Evolutionary conservation across 2,888 invertebrate species (phyloP).

Genomic region (Allolobophora icterica): DNA sequence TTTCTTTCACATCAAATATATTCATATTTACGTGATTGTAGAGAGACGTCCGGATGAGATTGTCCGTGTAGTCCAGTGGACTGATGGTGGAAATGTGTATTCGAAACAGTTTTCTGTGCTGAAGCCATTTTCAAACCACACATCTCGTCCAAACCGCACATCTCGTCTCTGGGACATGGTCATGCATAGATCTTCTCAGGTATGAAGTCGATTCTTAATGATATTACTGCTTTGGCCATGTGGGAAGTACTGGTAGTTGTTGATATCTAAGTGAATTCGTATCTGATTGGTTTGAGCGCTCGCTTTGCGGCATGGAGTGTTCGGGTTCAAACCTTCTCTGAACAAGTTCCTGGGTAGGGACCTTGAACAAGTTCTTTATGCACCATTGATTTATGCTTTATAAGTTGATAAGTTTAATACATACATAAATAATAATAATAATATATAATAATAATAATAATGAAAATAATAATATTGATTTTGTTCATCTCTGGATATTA

Average conservation of each 20-base stretch:
- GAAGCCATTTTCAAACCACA: background rate
- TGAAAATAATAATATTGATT: no score
- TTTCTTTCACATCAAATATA: background rate
- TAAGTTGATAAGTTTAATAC: background rate
- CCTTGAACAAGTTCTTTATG: no score
- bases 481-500: no score
- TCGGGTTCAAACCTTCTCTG: no score
- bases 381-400: background rate
- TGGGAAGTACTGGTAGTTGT: no score
- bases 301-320: no score
- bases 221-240: background rate
- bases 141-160: background rate
- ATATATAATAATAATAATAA: background rate
- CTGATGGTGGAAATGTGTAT: background rate
- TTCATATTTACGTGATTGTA: background rate
- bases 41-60: conserved; percentile 4
- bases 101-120: background rate
- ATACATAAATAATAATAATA: background rate
- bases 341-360: no score
- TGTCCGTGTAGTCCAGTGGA: conserved; percentile 24
- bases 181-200: background rate
- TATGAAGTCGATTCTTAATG: background rate
- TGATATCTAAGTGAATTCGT: no score
- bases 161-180: background rate
- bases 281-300: no score